These are phyloP conservation scores for Cinara cedri DNA, from an alignment of 2,888 invertebrate species.

Conservation along the genomic window DNA sequence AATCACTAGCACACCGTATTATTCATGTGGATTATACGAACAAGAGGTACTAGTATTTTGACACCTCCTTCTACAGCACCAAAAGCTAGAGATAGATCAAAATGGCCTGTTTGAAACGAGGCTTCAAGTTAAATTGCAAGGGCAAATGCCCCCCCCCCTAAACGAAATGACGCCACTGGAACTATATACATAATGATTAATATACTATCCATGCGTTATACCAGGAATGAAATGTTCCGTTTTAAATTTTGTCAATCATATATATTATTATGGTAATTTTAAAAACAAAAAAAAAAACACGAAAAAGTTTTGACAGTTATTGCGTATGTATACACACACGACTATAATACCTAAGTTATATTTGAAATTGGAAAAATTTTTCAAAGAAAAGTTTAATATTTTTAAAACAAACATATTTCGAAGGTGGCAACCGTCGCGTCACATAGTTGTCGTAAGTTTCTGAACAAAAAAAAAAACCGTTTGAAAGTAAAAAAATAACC, in stretches of 20 bases:
- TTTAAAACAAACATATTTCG: conserved; percentile 33
- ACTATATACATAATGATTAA: no score
- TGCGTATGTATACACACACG: neutral
- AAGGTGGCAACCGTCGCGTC: neutral
- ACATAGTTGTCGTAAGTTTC: conserved; percentile 19
- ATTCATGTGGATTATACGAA: no score
- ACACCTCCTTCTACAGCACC: no score
- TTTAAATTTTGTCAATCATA: conserved; percentile 12
- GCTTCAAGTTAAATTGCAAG: no score
- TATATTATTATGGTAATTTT: neutral
- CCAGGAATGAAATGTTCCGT: no score
- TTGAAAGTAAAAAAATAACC: conserved; percentile 4
- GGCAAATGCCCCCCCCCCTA: no score
- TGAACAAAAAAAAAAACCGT: conserved; percentile 9
- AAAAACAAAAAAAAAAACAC: neutral
- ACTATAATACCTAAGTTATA: neutral
- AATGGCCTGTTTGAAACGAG: no score
- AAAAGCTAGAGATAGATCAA: no score
- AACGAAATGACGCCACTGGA: no score
- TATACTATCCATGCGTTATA: no score
- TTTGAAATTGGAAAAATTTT: conserved; percentile 11
- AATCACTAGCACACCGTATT: no score
- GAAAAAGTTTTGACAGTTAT: conserved; percentile 37
- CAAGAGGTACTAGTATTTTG: no score
- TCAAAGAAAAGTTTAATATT: conserved; percentile 17